Evolutionary conservation across 2,888 invertebrate genomes (phyloP).

Genomic region (Coelogynopora nodosa): DNA sequence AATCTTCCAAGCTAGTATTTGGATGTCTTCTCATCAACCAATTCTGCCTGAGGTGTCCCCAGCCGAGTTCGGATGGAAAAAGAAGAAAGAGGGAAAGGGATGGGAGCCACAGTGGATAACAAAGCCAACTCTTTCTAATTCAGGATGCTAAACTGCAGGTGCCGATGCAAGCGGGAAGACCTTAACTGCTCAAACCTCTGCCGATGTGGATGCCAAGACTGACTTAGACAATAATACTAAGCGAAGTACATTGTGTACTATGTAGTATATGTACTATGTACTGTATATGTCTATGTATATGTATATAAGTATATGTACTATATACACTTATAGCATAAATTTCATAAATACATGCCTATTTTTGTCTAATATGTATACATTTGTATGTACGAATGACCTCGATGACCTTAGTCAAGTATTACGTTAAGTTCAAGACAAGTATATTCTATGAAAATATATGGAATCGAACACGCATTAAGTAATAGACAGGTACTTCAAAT

Average conservation of each 20-base stretch:
- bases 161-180: conserved; percentile 21
- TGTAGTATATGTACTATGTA: not conserved
- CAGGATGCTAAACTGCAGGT: conserved; percentile 18
- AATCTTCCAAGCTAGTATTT: conserved; percentile 26
- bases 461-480: no score
- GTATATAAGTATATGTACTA: no score
- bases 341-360: not conserved
- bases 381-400: conserved; percentile 24
- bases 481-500: no score
- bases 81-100: conserved; percentile 28
- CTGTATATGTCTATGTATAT: no score
- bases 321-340: no score
- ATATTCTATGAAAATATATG: no score
- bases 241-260: conserved; percentile 13
- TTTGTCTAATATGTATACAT: not conserved
- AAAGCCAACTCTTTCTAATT: conserved; percentile 24
- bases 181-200: conserved; percentile 17
- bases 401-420: no score
- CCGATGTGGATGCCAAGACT: conserved; percentile 14
- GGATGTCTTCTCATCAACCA: conserved; percentile 22
- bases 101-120: conserved; percentile 5
- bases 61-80: conserved; percentile 8
- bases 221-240: conserved; percentile 2
- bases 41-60: conserved; percentile 10
- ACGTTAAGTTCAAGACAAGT: no score